phyloP scores from a whole-genome alignment of 64 coral and sea anemone species.

The Astreopora myriophthalma region DNA sequence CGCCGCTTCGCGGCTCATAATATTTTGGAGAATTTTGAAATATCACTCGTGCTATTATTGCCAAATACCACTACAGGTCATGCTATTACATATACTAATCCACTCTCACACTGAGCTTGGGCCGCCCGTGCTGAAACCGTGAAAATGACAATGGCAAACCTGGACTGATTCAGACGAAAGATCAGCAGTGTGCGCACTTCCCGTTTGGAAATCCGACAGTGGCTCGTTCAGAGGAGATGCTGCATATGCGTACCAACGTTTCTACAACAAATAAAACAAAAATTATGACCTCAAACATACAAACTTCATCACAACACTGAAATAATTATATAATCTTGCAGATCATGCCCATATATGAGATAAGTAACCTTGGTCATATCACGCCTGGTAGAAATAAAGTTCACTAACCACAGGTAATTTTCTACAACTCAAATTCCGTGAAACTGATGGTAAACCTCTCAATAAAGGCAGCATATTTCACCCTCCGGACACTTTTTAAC shows the following conservation, averaged over 20 bases:
- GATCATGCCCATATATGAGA: too few relatives aligned
- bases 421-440: constrained; percentile 49
- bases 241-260: constrained; percentile 69
- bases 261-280: constrained; percentile 33
- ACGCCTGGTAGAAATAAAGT: neutral
- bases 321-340: neutral
- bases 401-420: constrained; percentile 54
- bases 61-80: too few relatives aligned
- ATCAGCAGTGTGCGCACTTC: constrained; percentile 17
- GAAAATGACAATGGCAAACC: too few relatives aligned
- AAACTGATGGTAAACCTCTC: constrained; percentile 48
- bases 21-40: too few relatives aligned
- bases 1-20: too few relatives aligned
- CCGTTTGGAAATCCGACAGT: constrained; percentile 63
- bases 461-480: constrained; percentile 77
- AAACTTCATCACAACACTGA: neutral
- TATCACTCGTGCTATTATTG: too few relatives aligned
- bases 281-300: neutral
- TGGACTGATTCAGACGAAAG: constrained; percentile 68
- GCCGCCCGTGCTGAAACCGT: too few relatives aligned
- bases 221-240: constrained; percentile 83
- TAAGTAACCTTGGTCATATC: too few relatives aligned
- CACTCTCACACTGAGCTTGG: too few relatives aligned
- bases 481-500: neutral
- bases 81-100: too few relatives aligned